phyloP scores from a whole-genome alignment of 2,113 vertebrate species.

The Paracanthobrama guichenoti region DNA sequence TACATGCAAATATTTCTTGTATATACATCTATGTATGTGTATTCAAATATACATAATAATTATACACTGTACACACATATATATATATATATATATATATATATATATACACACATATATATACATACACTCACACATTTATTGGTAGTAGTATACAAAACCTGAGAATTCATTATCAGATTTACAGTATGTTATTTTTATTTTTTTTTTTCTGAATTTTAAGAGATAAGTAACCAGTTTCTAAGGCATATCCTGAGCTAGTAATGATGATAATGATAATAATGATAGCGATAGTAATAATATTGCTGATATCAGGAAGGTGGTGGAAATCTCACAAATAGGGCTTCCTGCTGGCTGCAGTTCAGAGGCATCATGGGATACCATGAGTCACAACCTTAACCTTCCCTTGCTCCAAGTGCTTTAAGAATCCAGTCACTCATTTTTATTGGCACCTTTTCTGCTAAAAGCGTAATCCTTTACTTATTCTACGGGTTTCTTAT shows the following conservation, averaged over 20 bases:
- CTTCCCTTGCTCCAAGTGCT: slow-evolving; percentile 54
- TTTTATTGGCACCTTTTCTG: slow-evolving; percentile 34
- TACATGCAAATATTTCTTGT: too few species aligned
- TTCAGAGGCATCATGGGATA: slow-evolving; percentile 37
- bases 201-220: slow-evolving; percentile 57
- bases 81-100: too few species aligned
- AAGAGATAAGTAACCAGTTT: slow-evolving; percentile 5
- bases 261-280: slow-evolving; percentile 33
- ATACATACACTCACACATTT: too few species aligned
- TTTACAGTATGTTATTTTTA: slow-evolving; percentile 48
- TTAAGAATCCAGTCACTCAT: slow-evolving; percentile 46
- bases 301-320: slow-evolving; percentile 3
- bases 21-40: too few species aligned
- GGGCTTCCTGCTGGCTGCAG: slow-evolving; percentile 38
- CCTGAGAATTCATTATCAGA: background rate
- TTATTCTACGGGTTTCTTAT: background rate
- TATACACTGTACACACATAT: too few species aligned
- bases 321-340: slow-evolving; percentile 19
- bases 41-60: too few species aligned
- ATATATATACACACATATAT: too few species aligned
- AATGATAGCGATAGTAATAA: slow-evolving; percentile 28
- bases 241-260: background rate
- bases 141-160: background rate
- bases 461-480: slow-evolving; percentile 24
- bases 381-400: slow-evolving; percentile 34